phyloP scores from a whole-genome alignment of 2,797 vertebrate genomes.

The Acrossocheilus wenchowensis region DNA sequence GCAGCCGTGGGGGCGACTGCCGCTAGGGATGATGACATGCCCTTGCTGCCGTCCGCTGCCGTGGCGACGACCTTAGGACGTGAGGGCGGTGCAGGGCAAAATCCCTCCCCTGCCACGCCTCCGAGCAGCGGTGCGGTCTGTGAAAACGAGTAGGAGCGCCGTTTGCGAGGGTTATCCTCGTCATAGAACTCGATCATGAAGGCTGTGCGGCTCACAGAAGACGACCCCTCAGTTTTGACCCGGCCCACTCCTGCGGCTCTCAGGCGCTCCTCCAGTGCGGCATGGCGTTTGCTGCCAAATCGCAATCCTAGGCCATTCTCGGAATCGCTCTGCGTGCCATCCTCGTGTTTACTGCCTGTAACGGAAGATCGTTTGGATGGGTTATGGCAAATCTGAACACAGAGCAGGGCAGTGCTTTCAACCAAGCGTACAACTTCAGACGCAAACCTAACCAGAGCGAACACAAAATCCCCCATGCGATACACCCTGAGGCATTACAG shows the following conservation, averaged over 20 bases:
- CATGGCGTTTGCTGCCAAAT: constrained; percentile 84
- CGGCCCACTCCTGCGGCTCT: constrained; percentile 80
- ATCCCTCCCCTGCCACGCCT: constrained; percentile 77
- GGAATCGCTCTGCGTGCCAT: constrained; percentile 96
- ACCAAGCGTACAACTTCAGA: constrained; percentile 17
- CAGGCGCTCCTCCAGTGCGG: constrained; percentile 88
- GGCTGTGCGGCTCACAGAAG: constrained; percentile 82
- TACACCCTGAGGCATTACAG: constrained; percentile 5
- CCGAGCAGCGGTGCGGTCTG: constrained; percentile 80
- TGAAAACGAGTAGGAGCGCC: constrained; percentile 93
- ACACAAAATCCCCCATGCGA: constrained; percentile 23
- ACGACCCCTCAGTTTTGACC: constrained; percentile 74
- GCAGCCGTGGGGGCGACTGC: constrained; percentile 79
- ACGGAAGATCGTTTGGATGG: constrained; percentile 20
- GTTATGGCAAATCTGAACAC: constrained; percentile 45
- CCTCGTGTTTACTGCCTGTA: constrained; percentile 95
- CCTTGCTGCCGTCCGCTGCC: constrained; percentile 70
- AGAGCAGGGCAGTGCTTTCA: constrained; percentile 20
- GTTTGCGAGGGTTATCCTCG: constrained; percentile 92
- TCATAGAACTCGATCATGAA: constrained; percentile 97
- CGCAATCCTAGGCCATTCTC: constrained; percentile 90
- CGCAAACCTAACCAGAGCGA: constrained; percentile 28
- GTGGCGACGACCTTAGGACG: constrained; percentile 75
- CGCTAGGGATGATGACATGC: constrained; percentile 63
- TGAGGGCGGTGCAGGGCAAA: constrained; percentile 84